Percentiles rank a stretch among this genome's conserved stretches.
Conservation (phyloP, 92 coral and sea anemone genomes). For the Metridium senile region DNA sequence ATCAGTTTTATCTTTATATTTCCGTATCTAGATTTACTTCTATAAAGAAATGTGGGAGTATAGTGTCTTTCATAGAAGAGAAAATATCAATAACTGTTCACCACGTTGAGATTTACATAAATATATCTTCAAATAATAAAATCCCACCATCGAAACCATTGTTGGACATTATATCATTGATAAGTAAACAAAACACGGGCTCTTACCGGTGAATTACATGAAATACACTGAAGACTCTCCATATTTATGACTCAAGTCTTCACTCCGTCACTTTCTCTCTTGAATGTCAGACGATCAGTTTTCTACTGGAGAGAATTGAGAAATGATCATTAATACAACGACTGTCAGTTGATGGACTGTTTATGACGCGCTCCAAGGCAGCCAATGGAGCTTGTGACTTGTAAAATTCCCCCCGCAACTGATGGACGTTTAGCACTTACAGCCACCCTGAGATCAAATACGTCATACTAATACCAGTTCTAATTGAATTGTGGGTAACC, state of each 20-base stretch:
- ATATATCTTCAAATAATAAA: too few species aligned
- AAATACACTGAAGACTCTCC: conserved; percentile 35
- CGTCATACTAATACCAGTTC: conserved; percentile 13
- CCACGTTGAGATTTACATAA: too few species aligned
- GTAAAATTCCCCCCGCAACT: neutral
- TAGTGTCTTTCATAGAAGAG: too few species aligned
- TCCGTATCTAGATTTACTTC: too few species aligned
- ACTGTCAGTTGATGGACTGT: conserved; percentile 6
- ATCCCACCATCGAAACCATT: too few species aligned
- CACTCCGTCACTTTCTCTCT: neutral
- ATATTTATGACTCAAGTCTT: neutral
- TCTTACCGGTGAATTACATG: conserved; percentile 44
- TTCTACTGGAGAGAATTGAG: neutral
- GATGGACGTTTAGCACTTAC: neutral
- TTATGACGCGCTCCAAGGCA: conserved; percentile 14
- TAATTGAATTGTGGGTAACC: neutral
- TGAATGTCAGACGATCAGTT: conserved; percentile 7
- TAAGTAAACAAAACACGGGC: neutral
- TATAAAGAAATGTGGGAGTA: too few species aligned
- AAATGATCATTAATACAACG: neutral
- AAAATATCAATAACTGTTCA: too few species aligned
- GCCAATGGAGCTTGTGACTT: neutral
- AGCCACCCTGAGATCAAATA: conserved; percentile 4
- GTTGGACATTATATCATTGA: neutral
- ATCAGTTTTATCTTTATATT: too few species aligned